These are phyloP conservation scores for Cacatua alba DNA, from an alignment of 2,113 vertebrate genomes.

Conservation along the genomic window DNA sequence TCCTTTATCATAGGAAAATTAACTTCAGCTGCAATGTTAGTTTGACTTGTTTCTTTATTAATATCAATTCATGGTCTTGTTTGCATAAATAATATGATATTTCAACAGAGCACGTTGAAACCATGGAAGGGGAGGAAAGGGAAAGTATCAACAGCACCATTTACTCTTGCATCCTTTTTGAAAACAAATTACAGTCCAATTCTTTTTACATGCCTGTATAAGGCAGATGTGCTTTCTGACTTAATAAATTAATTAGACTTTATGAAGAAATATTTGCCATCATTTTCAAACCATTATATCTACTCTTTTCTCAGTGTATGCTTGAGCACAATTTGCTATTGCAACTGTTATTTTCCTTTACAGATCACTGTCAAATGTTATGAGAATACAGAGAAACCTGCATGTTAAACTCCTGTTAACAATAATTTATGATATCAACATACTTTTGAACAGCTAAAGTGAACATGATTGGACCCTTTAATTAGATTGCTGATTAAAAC, in stretches of 20 bases:
- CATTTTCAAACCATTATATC: background rate
- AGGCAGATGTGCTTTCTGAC: background rate
- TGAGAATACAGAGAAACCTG: background rate
- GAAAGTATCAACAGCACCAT: background rate
- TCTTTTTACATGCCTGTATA: background rate
- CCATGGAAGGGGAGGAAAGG: background rate
- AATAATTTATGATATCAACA: background rate
- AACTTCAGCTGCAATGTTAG: background rate
- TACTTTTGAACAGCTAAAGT: background rate
- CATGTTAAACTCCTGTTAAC: background rate
- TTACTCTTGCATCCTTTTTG: background rate
- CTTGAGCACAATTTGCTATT: background rate
- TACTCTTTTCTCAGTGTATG: background rate
- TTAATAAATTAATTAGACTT: background rate
- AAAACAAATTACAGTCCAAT: background rate
- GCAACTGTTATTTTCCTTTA: background rate
- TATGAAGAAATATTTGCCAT: background rate
- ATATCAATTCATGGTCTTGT: background rate
- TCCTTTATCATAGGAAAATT: background rate
- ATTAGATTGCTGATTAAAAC: slow-evolving; percentile 24
- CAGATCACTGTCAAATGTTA: background rate
- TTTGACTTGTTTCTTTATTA: background rate
- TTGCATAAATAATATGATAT: background rate
- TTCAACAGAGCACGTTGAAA: background rate
- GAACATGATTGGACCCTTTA: background rate